phyloP scores from a whole-genome alignment of 2,113 vertebrate species.

The Solenodon paradoxus region DNA sequence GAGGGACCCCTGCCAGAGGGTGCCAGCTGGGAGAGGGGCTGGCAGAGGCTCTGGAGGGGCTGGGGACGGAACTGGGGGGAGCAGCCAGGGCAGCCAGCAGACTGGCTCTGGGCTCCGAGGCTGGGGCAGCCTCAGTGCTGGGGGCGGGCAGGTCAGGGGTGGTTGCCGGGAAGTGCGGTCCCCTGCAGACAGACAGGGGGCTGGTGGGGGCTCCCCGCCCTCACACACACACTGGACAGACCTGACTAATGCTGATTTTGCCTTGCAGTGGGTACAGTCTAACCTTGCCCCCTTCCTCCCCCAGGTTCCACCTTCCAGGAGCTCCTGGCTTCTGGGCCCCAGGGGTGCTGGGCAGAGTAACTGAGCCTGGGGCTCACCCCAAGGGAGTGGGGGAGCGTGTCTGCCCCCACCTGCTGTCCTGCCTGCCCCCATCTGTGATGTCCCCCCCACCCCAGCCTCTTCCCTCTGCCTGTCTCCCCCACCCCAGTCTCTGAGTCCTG shows the following conservation, averaged over 20 bases:
- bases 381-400: conserved; percentile 8
- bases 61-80: too few species aligned
- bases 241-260: conserved; percentile 75
- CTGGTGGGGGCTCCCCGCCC: background rate
- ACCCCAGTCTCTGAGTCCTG: background rate
- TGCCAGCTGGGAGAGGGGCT: background rate
- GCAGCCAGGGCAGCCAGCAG: background rate
- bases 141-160: conserved; percentile 18
- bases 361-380: background rate
- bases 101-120: conserved; percentile 16
- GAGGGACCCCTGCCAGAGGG: background rate
- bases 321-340: conserved; percentile 19
- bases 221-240: background rate
- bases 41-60: background rate
- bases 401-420: conserved; percentile 49
- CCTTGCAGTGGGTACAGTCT: conserved; percentile 77
- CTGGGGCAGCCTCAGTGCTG: conserved; percentile 71
- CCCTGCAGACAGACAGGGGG: background rate
- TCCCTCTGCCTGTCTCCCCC: conserved; percentile 43
- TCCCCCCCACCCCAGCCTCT: conserved; percentile 47
- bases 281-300: conserved; percentile 76
- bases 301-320: conserved; percentile 68
- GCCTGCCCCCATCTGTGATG: conserved; percentile 45
- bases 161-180: conserved; percentile 35
- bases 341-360: background rate